These are phyloP conservation scores for Physella acuta DNA, from an alignment of 1,140 invertebrate species.

Conservation along the genomic window DNA sequence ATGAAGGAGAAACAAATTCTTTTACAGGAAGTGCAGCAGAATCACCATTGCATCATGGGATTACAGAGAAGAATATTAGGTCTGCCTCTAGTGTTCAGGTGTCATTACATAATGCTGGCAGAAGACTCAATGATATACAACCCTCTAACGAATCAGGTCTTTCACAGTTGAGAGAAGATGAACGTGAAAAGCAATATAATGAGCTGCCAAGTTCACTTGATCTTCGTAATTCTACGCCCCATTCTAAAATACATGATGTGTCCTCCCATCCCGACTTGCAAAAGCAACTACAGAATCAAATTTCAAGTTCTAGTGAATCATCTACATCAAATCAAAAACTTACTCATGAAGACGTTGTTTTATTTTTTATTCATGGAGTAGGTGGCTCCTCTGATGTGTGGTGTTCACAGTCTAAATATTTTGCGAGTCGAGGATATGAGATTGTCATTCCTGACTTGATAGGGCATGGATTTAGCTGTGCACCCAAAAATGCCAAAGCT, in stretches of 20 bases:
- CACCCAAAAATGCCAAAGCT: slow-evolving; percentile 64
- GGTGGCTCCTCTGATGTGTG: slow-evolving; percentile 73
- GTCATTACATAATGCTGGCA: too few species aligned
- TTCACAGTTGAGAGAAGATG: too few species aligned
- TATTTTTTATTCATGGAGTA: slow-evolving; percentile 76
- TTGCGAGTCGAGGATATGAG: slow-evolving; percentile 68
- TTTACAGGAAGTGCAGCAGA: not conserved
- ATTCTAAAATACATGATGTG: not conserved
- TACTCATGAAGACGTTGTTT: slow-evolving; percentile 28
- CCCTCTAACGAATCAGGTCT: not conserved
- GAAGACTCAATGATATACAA: not conserved
- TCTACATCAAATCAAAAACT: not conserved
- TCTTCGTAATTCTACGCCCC: not conserved
- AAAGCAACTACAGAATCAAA: not conserved
- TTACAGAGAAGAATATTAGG: too few species aligned
- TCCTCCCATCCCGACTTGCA: not conserved
- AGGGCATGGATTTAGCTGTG: slow-evolving; percentile 73
- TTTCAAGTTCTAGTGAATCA: not conserved
- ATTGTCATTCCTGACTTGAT: slow-evolving; percentile 73
- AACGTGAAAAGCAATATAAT: too few species aligned
- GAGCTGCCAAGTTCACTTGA: not conserved
- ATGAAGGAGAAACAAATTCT: too few species aligned
- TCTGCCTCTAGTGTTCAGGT: too few species aligned
- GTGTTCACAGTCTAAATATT: slow-evolving; percentile 68
- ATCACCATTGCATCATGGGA: too few species aligned